A percentile compares a stretch with the other conserved stretches of the same genome.
These are phyloP conservation scores for Endotricha flammealis DNA, from an alignment of 2,888 invertebrate species.

Conservation along the genomic window DNA sequence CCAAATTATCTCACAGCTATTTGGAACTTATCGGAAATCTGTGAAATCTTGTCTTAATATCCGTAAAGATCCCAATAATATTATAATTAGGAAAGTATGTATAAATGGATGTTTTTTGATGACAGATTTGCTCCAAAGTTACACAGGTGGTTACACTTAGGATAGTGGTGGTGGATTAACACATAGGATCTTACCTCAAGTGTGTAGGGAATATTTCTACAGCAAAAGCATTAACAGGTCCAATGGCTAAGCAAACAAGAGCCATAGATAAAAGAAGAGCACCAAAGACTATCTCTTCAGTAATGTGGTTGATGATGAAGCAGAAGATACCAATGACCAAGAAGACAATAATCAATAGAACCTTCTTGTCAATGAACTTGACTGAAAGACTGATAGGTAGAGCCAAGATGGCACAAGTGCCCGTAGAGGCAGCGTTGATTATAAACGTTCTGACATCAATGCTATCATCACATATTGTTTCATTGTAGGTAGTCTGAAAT, in stretches of 20 bases:
- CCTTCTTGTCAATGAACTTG: constrained; percentile 11
- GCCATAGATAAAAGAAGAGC: neutral
- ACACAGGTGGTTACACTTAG: too few relatives aligned
- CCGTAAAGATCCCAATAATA: too few relatives aligned
- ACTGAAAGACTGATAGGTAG: constrained; percentile 5
- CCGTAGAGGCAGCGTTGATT: constrained; percentile 8
- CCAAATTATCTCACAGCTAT: too few relatives aligned
- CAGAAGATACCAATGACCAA: neutral
- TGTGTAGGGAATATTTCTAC: constrained; percentile 20
- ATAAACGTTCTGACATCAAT: constrained; percentile 8
- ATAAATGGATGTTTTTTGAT: too few relatives aligned
- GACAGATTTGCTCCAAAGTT: too few relatives aligned
- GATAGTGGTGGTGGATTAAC: too few relatives aligned
- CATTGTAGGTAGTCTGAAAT: neutral
- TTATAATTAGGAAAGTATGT: too few relatives aligned
- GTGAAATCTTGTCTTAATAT: too few relatives aligned
- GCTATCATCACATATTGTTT: constrained; percentile 3
- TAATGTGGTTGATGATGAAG: neutral
- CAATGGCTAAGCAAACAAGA: constrained; percentile 12
- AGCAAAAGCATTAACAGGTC: constrained; percentile 18
- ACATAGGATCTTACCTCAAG: constrained; percentile 15
- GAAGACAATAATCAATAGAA: constrained; percentile 3
- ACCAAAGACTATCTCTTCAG: neutral
- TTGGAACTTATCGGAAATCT: too few relatives aligned
- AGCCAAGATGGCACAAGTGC: constrained; percentile 5